Evolutionary conservation across 2,888 invertebrate genomes (phyloP).

Genomic region (Meghimatium bilineatum): DNA sequence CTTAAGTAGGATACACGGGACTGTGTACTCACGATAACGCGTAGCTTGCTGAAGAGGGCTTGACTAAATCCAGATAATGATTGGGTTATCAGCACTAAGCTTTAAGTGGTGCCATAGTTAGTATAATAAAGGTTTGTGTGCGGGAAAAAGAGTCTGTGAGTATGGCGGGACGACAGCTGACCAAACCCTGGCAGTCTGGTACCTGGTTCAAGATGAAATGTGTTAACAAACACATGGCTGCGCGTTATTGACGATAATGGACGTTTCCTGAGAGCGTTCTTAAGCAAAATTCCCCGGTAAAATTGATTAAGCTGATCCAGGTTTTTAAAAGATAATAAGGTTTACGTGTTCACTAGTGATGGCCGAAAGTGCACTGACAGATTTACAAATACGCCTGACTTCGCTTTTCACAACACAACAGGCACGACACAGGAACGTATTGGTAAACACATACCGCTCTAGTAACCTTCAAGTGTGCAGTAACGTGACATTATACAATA

Average conservation of each 20-base stretch:
- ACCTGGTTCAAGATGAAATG: neutral
- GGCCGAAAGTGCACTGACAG: too few relatives aligned
- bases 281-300: neutral
- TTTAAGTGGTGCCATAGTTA: slow-evolving; percentile 20
- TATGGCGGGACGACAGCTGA: neutral
- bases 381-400: too few relatives aligned
- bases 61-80: slow-evolving; percentile 1
- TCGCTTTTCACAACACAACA: too few relatives aligned
- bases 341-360: too few relatives aligned
- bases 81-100: neutral
- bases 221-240: neutral
- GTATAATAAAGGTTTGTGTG: neutral
- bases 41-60: neutral
- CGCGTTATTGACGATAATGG: neutral
- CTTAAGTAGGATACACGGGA: neutral
- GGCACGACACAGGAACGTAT: too few relatives aligned
- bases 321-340: too few relatives aligned
- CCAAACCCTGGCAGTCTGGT: neutral
- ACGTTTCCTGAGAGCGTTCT: neutral
- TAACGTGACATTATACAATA: too few relatives aligned
- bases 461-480: too few relatives aligned
- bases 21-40: neutral
- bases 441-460: too few relatives aligned
- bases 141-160: neutral
- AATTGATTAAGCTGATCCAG: neutral